Evolutionary conservation across 1,140 invertebrate genomes (phyloP), one percentile per base, ranked within the genome.

Genomic region (Diploscapter pachys): DNA sequence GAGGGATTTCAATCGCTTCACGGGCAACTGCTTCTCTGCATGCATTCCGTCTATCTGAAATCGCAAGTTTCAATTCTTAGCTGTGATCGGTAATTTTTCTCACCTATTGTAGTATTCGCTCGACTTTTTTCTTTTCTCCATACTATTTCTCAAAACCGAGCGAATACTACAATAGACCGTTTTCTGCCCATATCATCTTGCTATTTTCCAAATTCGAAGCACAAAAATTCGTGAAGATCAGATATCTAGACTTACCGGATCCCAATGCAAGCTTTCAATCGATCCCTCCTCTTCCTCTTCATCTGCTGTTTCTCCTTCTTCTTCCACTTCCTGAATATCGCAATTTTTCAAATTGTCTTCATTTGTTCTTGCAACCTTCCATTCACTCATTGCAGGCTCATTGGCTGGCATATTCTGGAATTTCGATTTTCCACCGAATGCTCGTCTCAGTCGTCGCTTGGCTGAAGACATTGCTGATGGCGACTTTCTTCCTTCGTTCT

Each of bases 391-490:
- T 9, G 67, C 72, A 54, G 78, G 77, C 13, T 71, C 56, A 13
- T 57, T 59, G 31, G 2, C 68, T 3, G 64, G 53, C 54, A 5
- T 69, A 62, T 52, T 6, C 8, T 56, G 31, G 8, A 67, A 52
- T 61, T 69, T 68, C 66, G 64, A 57, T 56, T 66, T 75, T 51
- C 62, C 65, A 31, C 62, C 76, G 63, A 79, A 79, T 3, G 78
- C 78, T 54, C 77, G 76, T n/a, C 69, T 65, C 48, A 79, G 72
- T 52, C 75, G 3, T 79, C 72, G 71, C 63, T 79, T 79, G 0
- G 78, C 78, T n/a, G 65, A 65, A 4, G 78, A 73, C 76, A 79
- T 78, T 72, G 78, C 78, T 48, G 78, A 79, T 5, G 75, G 75
- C 2, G 75, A 76, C 31, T 76, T 76, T 56, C 74, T 61, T 31